Evolutionary conservation across 2,888 invertebrate species (phyloP), one percentile per base, ranked within the genome.

Genomic region (Eudiplozoon nipponicum): DNA sequence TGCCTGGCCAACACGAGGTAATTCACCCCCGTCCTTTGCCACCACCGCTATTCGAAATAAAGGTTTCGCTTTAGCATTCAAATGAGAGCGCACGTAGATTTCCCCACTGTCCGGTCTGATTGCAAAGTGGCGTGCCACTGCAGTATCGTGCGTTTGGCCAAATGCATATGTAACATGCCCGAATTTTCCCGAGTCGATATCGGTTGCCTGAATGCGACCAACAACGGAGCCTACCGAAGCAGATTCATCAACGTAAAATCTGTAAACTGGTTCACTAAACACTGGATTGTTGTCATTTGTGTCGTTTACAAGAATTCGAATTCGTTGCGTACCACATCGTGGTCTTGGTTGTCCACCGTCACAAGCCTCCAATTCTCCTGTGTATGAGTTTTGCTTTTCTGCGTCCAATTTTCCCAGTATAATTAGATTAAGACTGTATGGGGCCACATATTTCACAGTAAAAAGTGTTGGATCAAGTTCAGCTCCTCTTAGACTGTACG

Each of bases 1-100:
- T 13, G 39, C 19, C 36, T 39, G 39, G 7, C 39, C 39, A 4
- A 38, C 31, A n/a, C 31, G 34, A 13, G 39, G 39, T 20, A 31
- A 31, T 5, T 39, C 34, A 3, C 39, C 39, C 4, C 31, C 29
- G 34, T 39, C 39, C 9, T 20, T 15, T n/a, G 39, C 39, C 17
- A 34, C 39, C 15, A 39, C 13, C 21, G 13, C 21, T 15, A 39
- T 39, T 9, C 22, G 21, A 36, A 39, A 39, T 15, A 19, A 22
- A 4, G 39, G 39, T 9, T 18, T 39, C 11, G 21, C 11, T 20
- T 22, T 28, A 20, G 39, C 39, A 28, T 39, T 31, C 15, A 39
- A 9, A 15, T 20, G 17, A 11, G 22, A 18, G 15, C 31, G 31
- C 15, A 39, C 19, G 20, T 34, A 34, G 18, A 39, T 39, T 39